These are phyloP conservation scores for Tribolium castaneum DNA, from an alignment of 1,140 invertebrate species.

Conservation along the genomic window DNA sequence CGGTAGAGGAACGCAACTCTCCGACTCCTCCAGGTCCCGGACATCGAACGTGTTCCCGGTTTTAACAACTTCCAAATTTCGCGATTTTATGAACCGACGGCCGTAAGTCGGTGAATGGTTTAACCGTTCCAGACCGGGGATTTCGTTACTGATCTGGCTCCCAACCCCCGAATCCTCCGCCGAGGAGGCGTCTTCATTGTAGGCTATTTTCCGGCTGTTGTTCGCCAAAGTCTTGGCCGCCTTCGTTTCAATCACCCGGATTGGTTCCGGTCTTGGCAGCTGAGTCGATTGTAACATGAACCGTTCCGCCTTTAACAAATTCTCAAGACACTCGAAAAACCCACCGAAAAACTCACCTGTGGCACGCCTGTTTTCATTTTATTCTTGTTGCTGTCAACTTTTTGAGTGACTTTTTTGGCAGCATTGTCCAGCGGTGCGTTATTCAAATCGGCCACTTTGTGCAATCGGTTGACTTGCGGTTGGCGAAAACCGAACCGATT, in stretches of 20 bases:
- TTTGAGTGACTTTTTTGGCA: slow-evolving; percentile 31
- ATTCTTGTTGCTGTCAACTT: slow-evolving; percentile 47
- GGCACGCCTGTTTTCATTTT: slow-evolving; percentile 38
- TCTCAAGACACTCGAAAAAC: background rate
- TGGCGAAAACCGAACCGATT: slow-evolving; percentile 69
- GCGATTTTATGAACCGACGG: slow-evolving; percentile 63
- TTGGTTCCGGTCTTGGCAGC: slow-evolving; percentile 77
- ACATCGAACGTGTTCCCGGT: slow-evolving; percentile 71
- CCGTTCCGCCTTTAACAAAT: slow-evolving; percentile 61
- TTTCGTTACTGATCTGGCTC: slow-evolving; percentile 66
- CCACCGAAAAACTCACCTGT: background rate
- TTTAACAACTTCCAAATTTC: slow-evolving; percentile 70
- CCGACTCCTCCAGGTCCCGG: slow-evolving; percentile 69
- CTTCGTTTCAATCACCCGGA: slow-evolving; percentile 74
- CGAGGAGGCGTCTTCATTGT: slow-evolving; percentile 56
- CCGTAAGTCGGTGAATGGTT: slow-evolving; percentile 61
- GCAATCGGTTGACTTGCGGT: slow-evolving; percentile 62
- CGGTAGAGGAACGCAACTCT: slow-evolving; percentile 68
- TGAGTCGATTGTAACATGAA: slow-evolving; percentile 81
- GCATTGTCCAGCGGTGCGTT: slow-evolving; percentile 54
- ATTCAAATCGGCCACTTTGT: slow-evolving; percentile 66
- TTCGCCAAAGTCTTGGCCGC: slow-evolving; percentile 79
- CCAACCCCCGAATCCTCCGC: slow-evolving; percentile 74
- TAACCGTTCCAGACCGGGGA: slow-evolving; percentile 59
- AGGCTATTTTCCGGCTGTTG: slow-evolving; percentile 66